phyloP scores from a whole-genome alignment of 2,888 invertebrate genomes.

The Epistrophella euchroma region DNA sequence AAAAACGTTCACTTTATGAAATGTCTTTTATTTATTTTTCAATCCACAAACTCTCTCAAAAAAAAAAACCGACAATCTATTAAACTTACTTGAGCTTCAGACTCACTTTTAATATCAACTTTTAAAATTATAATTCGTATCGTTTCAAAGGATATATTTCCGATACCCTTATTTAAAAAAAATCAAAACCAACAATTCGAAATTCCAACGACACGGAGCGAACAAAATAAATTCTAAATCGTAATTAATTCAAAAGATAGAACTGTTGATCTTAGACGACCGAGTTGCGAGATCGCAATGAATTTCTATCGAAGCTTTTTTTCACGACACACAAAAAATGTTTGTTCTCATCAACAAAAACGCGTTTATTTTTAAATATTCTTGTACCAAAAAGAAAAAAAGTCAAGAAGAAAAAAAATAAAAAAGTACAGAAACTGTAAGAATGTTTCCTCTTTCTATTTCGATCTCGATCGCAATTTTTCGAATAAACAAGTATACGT shows the following conservation, averaged over 20 bases:
- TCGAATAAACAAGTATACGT: constrained; percentile 64
- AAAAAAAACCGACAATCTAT: neutral
- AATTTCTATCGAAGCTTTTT: constrained; percentile 77
- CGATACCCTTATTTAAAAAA: constrained; percentile 57
- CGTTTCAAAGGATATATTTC: constrained; percentile 53
- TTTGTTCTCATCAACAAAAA: constrained; percentile 75
- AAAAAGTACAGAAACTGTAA: constrained; percentile 32
- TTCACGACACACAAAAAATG: constrained; percentile 78
- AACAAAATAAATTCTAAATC: constrained; percentile 62
- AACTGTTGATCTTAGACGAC: constrained; percentile 80
- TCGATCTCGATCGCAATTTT: constrained; percentile 74
- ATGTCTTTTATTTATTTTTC: neutral
- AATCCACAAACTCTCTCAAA: neutral
- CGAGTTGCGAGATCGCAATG: constrained; percentile 84
- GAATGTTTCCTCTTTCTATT: constrained; percentile 73
- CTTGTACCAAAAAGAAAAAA: constrained; percentile 47
- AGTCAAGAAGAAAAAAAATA: constrained; percentile 37
- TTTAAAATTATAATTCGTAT: constrained; percentile 31
- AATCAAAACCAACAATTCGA: constrained; percentile 47
- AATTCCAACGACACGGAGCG: constrained; percentile 49
- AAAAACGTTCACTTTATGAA: neutral
- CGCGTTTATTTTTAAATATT: constrained; percentile 73
- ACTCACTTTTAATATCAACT: constrained; percentile 22
- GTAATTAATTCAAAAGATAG: constrained; percentile 64
- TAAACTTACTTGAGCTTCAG: constrained; percentile 54